Conservation (phyloP, 1,140 invertebrate species). For the Atopsyche davidsoni region DNA sequence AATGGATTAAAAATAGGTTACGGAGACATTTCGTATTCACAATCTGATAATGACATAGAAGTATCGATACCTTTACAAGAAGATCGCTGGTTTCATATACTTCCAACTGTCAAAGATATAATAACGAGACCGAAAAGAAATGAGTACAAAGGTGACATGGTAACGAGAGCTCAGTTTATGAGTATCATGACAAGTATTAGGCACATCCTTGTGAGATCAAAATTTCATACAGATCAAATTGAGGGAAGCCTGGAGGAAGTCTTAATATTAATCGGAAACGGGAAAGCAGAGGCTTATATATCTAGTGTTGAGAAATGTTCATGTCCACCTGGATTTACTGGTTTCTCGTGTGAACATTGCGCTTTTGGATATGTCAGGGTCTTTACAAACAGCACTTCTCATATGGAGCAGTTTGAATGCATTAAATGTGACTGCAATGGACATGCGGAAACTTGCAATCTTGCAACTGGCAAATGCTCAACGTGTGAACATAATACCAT, state of each 20-base stretch:
- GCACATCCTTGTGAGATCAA: conserved; percentile 77
- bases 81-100: conserved; percentile 67
- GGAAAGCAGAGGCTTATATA: conserved; percentile 30
- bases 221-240: conserved; percentile 91
- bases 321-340: conserved; percentile 62
- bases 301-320: conserved; percentile 55
- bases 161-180: conserved; percentile 74
- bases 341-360: conserved; percentile 80
- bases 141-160: conserved; percentile 57
- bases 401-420: conserved; percentile 59
- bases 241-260: conserved; percentile 55
- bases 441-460: conserved; percentile 78
- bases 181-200: conserved; percentile 75
- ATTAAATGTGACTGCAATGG: conserved; percentile 84
- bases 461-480: conserved; percentile 68
- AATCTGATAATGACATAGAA: conserved; percentile 49
- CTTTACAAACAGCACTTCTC: conserved; percentile 50
- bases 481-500: conserved; percentile 63
- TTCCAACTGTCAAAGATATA: conserved; percentile 54
- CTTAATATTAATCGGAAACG: conserved; percentile 28
- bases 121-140: conserved; percentile 48
- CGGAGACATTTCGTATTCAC: conserved; percentile 56
- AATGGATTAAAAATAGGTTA: conserved; percentile 69
- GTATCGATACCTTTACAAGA: conserved; percentile 64
- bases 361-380: conserved; percentile 77